A percentile compares a stretch with the other conserved stretches of the same genome.
These are phyloP conservation scores for Archips crataeganus DNA, from an alignment of 2,888 invertebrate species.

Conservation along the genomic window DNA sequence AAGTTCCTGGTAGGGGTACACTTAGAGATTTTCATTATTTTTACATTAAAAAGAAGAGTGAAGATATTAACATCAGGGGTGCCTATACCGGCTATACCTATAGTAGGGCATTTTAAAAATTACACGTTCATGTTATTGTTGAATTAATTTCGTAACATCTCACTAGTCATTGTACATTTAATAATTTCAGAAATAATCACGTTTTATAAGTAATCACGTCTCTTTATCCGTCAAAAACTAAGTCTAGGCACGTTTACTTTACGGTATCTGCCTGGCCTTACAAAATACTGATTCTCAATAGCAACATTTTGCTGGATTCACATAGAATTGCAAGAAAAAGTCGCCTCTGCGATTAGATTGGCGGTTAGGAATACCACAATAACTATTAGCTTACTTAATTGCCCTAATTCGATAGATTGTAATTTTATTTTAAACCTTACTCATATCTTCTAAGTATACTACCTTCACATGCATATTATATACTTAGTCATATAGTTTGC, in stretches of 20 bases:
- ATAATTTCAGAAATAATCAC: conserved; percentile 33
- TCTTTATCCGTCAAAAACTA: conserved; percentile 20
- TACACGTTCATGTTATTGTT: conserved; percentile 43
- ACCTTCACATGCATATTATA: too few relatives aligned
- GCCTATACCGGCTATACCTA: too few relatives aligned
- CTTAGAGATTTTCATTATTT: background rate
- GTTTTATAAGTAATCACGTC: conserved; percentile 33
- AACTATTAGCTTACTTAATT: too few relatives aligned
- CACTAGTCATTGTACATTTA: background rate
- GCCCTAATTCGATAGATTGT: too few relatives aligned
- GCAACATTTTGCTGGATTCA: background rate
- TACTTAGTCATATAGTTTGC: too few relatives aligned
- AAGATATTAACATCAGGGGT: too few relatives aligned
- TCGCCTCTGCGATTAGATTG: conserved; percentile 1
- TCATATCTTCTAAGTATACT: too few relatives aligned
- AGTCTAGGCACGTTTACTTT: conserved; percentile 31
- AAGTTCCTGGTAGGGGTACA: too few relatives aligned
- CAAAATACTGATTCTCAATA: background rate
- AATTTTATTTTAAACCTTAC: too few relatives aligned
- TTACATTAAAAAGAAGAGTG: background rate
- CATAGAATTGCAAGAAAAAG: background rate
- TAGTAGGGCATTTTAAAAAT: background rate
- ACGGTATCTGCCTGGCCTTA: background rate
- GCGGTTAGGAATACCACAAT: background rate
- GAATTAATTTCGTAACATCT: conserved; percentile 32